Conservation (phyloP, 2,113 vertebrate genomes). For the Columbina picui region DNA sequence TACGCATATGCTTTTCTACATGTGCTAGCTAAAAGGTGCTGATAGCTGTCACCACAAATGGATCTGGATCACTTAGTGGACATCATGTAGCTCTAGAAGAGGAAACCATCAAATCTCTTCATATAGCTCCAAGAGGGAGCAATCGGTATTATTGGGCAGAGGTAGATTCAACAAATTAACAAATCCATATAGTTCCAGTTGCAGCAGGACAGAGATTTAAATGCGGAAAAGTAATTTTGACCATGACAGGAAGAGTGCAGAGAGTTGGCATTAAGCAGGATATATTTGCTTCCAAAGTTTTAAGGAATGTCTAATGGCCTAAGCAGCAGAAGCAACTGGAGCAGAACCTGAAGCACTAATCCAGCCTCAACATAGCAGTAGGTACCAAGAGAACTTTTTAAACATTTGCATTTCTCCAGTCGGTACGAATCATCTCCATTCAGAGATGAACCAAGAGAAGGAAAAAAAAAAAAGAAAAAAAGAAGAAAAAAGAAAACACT, state of each 20-base stretch:
- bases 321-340: background rate
- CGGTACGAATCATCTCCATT: background rate
- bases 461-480: no score
- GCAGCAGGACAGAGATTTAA: background rate
- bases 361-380: background rate
- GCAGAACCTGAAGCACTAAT: background rate
- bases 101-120: background rate
- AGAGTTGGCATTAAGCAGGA: background rate
- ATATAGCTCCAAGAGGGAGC: background rate
- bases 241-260: accelerated
- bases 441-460: background rate
- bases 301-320: background rate
- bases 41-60: background rate
- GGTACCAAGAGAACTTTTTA: background rate
- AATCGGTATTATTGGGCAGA: background rate
- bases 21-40: background rate
- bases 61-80: background rate
- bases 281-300: background rate
- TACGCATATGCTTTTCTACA: background rate
- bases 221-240: background rate
- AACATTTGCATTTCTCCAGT: background rate
- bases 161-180: background rate
- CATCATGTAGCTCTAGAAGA: background rate
- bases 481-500: no score
- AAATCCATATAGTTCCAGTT: background rate